A percentile compares a stretch with the other conserved stretches of the same genome.
phyloP scores from a whole-genome alignment of 30 jellyfish, hydroid and myxozoan species.

The Turritopsis rubra region DNA sequence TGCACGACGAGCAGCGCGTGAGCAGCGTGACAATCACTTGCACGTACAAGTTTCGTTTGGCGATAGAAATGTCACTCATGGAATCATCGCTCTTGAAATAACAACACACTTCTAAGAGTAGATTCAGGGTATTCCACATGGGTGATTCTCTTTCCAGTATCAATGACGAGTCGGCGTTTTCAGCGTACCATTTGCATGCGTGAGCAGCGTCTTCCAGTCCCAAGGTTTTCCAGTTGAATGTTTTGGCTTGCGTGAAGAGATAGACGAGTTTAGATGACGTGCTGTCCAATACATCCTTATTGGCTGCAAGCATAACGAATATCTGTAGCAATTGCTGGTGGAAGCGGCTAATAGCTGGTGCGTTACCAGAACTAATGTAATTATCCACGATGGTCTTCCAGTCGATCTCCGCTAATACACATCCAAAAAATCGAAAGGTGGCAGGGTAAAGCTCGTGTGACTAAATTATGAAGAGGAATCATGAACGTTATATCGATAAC shows the following conservation, averaged over 20 bases:
- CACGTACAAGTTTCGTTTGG: slow-evolving; percentile 41
- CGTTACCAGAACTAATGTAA: slow-evolving; percentile 9
- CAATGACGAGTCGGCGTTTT: slow-evolving; percentile 48
- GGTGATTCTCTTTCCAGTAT: slow-evolving; percentile 32
- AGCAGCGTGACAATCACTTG: slow-evolving; percentile 25
- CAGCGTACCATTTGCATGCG: slow-evolving; percentile 53
- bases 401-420: slow-evolving; percentile 38
- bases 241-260: slow-evolving; percentile 17
- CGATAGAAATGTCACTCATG: neutral
- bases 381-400: slow-evolving; percentile 39
- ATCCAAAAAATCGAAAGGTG: slow-evolving; percentile 55
- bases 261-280: slow-evolving; percentile 13
- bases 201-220: slow-evolving; percentile 32
- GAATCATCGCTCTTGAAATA: slow-evolving; percentile 12
- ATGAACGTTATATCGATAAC: neutral
- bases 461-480: slow-evolving; percentile 27
- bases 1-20: slow-evolving; percentile 20
- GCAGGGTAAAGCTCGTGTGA: slow-evolving; percentile 29
- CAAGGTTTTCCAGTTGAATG: slow-evolving; percentile 36
- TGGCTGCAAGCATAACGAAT: slow-evolving; percentile 42
- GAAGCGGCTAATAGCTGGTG: slow-evolving; percentile 16
- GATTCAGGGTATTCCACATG: slow-evolving; percentile 5
- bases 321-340: slow-evolving; percentile 39
- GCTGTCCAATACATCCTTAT: slow-evolving; percentile 27
- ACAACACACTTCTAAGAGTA: slow-evolving; percentile 35